phyloP scores from a whole-genome alignment of 2,113 vertebrate species.

The Pitta sordida region DNA sequence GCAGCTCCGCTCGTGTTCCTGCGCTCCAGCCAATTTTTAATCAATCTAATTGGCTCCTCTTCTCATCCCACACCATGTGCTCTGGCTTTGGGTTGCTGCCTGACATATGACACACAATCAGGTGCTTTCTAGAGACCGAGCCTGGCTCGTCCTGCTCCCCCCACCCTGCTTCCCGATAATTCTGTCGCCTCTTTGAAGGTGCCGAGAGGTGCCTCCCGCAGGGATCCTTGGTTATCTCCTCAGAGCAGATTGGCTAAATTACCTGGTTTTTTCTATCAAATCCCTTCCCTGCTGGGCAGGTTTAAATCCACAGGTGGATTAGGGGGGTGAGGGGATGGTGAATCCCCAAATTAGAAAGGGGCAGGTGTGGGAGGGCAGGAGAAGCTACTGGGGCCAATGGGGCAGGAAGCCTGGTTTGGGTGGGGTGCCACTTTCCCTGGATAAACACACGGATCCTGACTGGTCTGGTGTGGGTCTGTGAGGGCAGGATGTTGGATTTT shows the following conservation, averaged over 20 bases:
- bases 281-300: background rate
- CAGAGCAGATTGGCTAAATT: background rate
- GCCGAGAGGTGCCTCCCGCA: background rate
- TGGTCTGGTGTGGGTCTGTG: rapidly evolving
- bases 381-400: background rate
- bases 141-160: background rate
- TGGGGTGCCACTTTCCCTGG: background rate
- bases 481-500: background rate
- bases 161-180: background rate
- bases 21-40: slow-evolving; percentile 42
- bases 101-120: background rate
- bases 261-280: background rate
- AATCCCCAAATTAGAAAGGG: too few species aligned
- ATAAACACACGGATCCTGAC: background rate
- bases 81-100: slow-evolving; percentile 32
- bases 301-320: background rate
- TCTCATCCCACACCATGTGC: background rate
- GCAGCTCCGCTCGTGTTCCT: background rate
- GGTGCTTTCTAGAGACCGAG: background rate
- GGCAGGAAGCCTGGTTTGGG: background rate
- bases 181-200: background rate
- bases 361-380: background rate
- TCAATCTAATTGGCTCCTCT: slow-evolving; percentile 53
- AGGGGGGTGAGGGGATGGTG: background rate
- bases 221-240: background rate